Evolutionary conservation across 2,797 vertebrate species (phyloP).

Genomic region (Sciurus carolinensis): DNA sequence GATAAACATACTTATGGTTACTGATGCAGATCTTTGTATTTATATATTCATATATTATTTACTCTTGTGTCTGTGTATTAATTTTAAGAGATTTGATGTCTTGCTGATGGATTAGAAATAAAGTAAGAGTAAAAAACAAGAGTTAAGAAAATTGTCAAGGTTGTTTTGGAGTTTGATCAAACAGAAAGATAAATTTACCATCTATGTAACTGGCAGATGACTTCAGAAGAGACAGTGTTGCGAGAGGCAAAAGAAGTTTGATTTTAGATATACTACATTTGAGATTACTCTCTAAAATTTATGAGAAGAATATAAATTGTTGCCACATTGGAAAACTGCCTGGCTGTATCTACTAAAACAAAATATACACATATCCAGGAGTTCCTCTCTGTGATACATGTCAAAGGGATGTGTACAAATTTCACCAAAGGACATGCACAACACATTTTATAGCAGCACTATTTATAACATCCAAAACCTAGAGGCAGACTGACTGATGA

Average conservation of each 20-base stretch:
- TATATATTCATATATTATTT: background rate
- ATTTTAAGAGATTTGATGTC: background rate
- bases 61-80: background rate
- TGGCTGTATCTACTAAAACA: background rate
- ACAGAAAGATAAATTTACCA: background rate
- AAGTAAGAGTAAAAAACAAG: background rate
- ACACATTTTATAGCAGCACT: background rate
- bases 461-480: background rate
- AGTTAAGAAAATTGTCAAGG: background rate
- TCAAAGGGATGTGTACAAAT: background rate
- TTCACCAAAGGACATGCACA: background rate
- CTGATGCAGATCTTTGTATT: background rate
- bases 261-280: background rate
- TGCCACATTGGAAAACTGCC: background rate
- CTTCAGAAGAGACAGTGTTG: background rate
- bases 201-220: background rate
- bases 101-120: background rate
- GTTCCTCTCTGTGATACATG: background rate
- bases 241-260: background rate
- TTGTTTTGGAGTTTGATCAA: background rate
- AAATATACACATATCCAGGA: background rate
- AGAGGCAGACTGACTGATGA: background rate
- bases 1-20: no score
- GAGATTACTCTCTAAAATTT: background rate
- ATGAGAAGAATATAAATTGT: background rate